Base-by-base conservation (phyloP, 23 tunicate species). In the Oikopleura dioica region DNA sequence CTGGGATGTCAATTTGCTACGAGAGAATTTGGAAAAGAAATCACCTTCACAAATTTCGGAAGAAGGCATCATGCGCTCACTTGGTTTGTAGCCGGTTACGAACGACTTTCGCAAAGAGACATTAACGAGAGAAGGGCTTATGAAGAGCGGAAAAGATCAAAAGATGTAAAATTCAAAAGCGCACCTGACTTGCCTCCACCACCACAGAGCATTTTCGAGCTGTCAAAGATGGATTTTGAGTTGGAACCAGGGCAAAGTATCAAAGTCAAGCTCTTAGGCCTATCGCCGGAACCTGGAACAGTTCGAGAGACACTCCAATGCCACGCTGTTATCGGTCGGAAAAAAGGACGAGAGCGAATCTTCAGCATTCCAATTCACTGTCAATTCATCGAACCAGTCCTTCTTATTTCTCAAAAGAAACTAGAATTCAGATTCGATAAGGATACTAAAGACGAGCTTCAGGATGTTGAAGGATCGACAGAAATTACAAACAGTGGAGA, bases 281-380 rank as follows among this genome's bases (percentile, higher is more conserved):
- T 44, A 16, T 44, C 55, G 16, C 16, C 9, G 16, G 55, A 44
- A 28, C 84, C 97, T 0, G 75, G 77, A 23, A 82, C 81, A 82
- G 97, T 91, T 0, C 24, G 59, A 36, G 97, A 91, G 77, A 82
- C 84, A 1, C 72, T 91, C 12, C 35, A 76, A 5, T 91, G 97
- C 68, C 87, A 85, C 78, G 87, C 97, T 23, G 82, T 91, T 77
- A 82, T 91, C 38, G 97, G 97, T 1, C 82, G 82, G 78, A 84
- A 86, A 28, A 80, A 83, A 68, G 97, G 97, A 2, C 85, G 85
- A 51, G 92, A 91, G 76, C 72, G 78, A 38, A 82, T 91, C 33
- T 80, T 91, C 35, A 72, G 76, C 33, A 28, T 91, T 0, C 35
- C 68, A 0, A 36, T 85, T 1, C 76, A 78, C 0, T 86, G 87